A percentile compares a stretch with the other conserved stretches of the same genome.
These are phyloP conservation scores for Trachelus iudaicus DNA, from an alignment of 2,888 invertebrate species.

Conservation along the genomic window DNA sequence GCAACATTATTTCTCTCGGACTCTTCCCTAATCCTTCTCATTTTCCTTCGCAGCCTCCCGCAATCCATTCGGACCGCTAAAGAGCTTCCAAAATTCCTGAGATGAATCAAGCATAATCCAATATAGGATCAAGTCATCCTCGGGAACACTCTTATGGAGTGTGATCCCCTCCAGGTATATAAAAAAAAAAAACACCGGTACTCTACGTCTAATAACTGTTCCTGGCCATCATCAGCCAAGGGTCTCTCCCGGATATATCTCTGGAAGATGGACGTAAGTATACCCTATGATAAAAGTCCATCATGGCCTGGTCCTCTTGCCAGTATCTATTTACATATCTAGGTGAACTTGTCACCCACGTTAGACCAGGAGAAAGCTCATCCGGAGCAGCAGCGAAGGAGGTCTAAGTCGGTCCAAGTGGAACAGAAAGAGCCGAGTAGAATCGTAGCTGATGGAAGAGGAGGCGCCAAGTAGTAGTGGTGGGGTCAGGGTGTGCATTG, in stretches of 20 bases:
- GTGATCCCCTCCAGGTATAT: neutral
- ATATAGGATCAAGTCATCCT: neutral
- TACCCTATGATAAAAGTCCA: neutral
- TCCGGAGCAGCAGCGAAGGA: neutral
- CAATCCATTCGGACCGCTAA: neutral
- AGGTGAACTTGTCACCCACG: neutral
- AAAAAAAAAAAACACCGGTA: neutral
- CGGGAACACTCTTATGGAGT: neutral
- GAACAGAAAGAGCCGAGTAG: neutral
- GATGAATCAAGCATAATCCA: neutral
- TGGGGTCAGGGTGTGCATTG: neutral
- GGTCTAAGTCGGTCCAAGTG: neutral
- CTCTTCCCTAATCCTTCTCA: neutral
- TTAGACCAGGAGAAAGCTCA: neutral
- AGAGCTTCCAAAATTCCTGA: neutral
- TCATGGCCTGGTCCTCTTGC: neutral
- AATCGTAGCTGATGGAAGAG: neutral
- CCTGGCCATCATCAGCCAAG: neutral
- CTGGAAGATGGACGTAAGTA: neutral
- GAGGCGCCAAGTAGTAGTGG: neutral
- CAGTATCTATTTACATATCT: neutral
- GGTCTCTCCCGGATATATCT: neutral
- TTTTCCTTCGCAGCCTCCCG: neutral
- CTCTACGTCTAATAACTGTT: too few species aligned
- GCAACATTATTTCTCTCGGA: neutral